phyloP scores from a whole-genome alignment of 2,113 vertebrate genomes.

The Stegostoma tigrinum region DNA sequence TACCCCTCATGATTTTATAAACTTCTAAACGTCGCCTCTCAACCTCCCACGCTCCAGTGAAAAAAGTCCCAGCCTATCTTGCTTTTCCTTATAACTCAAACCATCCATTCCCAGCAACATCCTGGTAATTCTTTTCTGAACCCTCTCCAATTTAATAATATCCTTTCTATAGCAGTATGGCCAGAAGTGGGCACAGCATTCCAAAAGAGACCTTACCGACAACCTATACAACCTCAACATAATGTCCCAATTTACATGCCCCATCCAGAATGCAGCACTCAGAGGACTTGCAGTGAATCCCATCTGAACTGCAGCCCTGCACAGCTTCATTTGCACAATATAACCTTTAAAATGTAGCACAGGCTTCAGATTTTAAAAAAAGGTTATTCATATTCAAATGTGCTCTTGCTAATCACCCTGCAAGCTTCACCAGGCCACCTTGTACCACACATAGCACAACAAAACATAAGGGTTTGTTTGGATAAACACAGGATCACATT shows the following conservation, averaged over 20 bases:
- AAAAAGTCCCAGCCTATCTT: no score
- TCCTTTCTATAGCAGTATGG: no score
- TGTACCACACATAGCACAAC: neutral
- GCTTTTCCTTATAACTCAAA: no score
- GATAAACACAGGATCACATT: neutral
- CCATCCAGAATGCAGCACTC: conserved; percentile 11
- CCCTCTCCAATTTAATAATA: no score
- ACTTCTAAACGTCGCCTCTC: no score
- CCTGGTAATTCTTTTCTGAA: no score
- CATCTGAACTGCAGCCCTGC: conserved; percentile 8
- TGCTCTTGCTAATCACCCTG: neutral
- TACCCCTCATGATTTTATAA: no score
- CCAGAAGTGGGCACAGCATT: no score
- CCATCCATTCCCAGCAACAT: no score
- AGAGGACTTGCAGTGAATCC: neutral
- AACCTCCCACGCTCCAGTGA: no score
- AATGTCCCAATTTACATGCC: neutral
- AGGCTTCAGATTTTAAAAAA: conserved; percentile 7
- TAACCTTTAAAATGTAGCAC: conserved; percentile 22
- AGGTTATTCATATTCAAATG: conserved; percentile 18
- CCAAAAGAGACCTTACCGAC: no score
- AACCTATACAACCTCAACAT: no score
- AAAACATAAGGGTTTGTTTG: neutral
- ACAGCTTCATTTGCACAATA: neutral
- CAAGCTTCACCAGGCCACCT: neutral